Conservation (phyloP, 2,888 invertebrate genomes). For the Folsomia candida region DNA sequence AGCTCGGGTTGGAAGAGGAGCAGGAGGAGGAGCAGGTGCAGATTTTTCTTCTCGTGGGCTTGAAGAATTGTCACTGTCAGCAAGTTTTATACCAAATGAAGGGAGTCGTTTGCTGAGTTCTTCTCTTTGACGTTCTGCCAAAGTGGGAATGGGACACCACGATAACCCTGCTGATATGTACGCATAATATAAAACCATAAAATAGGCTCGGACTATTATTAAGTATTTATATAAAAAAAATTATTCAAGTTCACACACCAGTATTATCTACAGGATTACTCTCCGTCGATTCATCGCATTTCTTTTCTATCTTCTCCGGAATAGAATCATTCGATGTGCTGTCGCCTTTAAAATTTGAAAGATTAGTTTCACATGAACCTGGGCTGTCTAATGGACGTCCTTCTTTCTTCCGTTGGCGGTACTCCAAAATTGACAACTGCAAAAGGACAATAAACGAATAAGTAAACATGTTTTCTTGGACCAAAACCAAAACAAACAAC, state of each 20-base stretch:
- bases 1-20: background rate
- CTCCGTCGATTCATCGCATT: background rate
- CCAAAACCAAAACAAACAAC: too few relatives aligned
- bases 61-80: slow-evolving; percentile 1
- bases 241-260: too few relatives aligned
- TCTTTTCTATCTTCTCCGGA: background rate
- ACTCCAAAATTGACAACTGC: slow-evolving; percentile 59
- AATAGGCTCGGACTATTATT: too few relatives aligned
- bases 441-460: too few relatives aligned
- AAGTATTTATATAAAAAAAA: too few relatives aligned
- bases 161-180: background rate
- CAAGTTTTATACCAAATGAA: slow-evolving; percentile 31
- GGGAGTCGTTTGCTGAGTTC: slow-evolving; percentile 76
- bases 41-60: background rate
- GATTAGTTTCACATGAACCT: background rate
- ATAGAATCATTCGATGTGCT: background rate
- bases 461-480: too few relatives aligned
- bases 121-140: slow-evolving; percentile 81
- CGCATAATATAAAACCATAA: background rate
- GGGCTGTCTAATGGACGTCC: slow-evolving; percentile 5
- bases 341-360: background rate
- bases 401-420: slow-evolving; percentile 75
- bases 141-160: slow-evolving; percentile 80
- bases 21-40: background rate
- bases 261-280: background rate